phyloP scores from a whole-genome alignment of 2,113 vertebrate species.

The Platichthys stellatus region DNA sequence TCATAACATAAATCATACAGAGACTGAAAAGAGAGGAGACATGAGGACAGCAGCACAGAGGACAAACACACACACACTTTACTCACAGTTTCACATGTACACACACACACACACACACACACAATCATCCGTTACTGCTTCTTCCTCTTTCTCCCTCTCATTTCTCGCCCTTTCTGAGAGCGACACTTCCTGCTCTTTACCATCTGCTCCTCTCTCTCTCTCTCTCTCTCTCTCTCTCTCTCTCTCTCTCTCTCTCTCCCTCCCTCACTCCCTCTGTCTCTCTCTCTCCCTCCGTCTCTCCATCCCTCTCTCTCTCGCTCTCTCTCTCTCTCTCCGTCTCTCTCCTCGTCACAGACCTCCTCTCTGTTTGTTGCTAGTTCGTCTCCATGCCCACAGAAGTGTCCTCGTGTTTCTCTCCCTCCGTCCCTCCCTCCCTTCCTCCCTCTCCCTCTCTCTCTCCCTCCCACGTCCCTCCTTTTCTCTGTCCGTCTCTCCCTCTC shows the following conservation, averaged over 20 bases:
- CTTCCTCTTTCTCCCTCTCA: constrained; percentile 68
- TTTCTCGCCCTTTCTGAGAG: constrained; percentile 40
- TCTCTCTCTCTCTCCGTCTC: too few relatives aligned
- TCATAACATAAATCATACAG: neutral
- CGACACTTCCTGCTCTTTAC: constrained; percentile 17
- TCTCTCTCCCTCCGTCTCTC: too few relatives aligned
- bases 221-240: too few relatives aligned
- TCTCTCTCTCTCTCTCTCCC: too few relatives aligned
- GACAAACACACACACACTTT: neutral
- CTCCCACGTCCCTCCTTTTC: too few relatives aligned
- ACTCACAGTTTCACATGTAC: neutral
- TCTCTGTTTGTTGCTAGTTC: neutral
- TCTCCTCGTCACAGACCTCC: neutral
- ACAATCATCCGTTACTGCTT: constrained; percentile 42
- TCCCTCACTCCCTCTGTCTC: too few relatives aligned
- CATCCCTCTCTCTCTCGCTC: too few relatives aligned
- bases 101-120: constrained; percentile 2
- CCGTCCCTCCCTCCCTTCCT: too few relatives aligned
- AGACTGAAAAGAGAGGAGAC: neutral
- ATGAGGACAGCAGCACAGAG: too few relatives aligned
- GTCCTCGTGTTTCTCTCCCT: too few relatives aligned
- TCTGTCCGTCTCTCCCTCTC: too few relatives aligned
- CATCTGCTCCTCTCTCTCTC: constrained; percentile 17
- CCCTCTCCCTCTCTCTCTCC: too few relatives aligned
- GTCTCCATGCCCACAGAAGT: neutral